phyloP scores from a whole-genome alignment of 2,888 invertebrate genomes.

The Spicauda simplicius region DNA sequence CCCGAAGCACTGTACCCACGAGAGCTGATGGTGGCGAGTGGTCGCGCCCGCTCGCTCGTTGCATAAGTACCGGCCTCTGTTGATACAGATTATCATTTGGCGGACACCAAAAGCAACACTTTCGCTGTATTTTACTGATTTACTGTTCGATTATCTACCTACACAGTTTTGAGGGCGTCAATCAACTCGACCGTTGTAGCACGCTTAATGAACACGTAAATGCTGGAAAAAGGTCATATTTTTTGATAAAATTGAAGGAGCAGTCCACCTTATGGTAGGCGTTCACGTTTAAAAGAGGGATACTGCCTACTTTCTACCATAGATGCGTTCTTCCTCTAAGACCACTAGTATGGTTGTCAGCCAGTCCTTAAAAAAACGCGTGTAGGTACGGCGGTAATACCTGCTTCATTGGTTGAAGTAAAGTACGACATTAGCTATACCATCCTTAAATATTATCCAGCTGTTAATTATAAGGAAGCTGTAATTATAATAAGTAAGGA shows the following conservation, averaged over 20 bases:
- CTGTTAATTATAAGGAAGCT: no score
- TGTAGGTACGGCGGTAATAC: no score
- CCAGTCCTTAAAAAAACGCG: no score
- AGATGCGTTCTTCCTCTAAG: no score
- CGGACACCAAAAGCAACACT: constrained; percentile 72
- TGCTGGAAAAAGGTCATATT: not conserved
- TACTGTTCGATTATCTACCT: constrained; percentile 44
- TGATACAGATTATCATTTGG: constrained; percentile 83
- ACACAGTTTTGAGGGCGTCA: constrained; percentile 43
- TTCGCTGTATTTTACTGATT: constrained; percentile 70
- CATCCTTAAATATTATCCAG: no score
- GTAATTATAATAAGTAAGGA: no score
- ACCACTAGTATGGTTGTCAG: no score
- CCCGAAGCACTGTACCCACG: constrained; percentile 51
- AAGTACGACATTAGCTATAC: no score
- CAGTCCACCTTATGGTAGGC: no score
- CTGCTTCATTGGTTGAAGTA: no score
- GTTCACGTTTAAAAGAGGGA: no score
- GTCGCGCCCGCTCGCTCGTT: constrained; percentile 59
- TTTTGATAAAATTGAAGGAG: not conserved
- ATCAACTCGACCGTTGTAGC: constrained; percentile 5
- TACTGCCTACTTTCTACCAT: no score
- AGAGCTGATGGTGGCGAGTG: constrained; percentile 51
- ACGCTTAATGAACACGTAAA: constrained; percentile 3
- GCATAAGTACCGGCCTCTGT: constrained; percentile 72